Evolutionary conservation across 2,113 vertebrate genomes (phyloP).

Genomic region (Halcyon malimbica): DNA sequence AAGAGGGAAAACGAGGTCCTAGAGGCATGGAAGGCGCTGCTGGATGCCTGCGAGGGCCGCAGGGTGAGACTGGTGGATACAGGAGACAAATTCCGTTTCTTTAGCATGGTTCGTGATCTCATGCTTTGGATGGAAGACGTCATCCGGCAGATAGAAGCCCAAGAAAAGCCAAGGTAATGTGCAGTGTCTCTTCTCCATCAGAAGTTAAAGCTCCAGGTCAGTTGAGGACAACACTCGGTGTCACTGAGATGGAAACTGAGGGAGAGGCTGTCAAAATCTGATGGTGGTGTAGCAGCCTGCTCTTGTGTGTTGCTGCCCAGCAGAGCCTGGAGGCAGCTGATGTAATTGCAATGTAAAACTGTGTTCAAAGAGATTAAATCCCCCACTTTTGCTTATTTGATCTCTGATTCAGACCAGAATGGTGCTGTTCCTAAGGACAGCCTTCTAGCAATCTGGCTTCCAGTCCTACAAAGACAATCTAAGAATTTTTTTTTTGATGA

Average conservation of each 20-base stretch:
- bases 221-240: not conserved
- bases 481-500: not conserved
- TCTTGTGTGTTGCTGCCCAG: not conserved
- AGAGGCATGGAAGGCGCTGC: conserved; percentile 89
- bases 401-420: not conserved
- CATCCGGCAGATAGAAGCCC: conserved; percentile 94
- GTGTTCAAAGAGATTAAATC: not conserved
- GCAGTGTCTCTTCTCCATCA: not conserved
- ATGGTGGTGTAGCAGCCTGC: not conserved
- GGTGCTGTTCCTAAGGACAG: not conserved
- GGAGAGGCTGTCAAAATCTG: not conserved
- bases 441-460: not conserved
- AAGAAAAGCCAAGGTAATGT: conserved; percentile 92
- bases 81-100: conserved; percentile 96
- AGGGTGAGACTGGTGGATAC: conserved; percentile 88
- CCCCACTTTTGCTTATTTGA: not conserved
- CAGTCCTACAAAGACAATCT: not conserved
- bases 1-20: conserved; percentile 91
- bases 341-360: not conserved
- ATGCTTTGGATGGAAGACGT: conserved; percentile 99
- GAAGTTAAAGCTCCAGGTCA: not conserved
- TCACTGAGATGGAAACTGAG: not conserved
- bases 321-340: not conserved
- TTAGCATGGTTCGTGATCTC: conserved; percentile 95
- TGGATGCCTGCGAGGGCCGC: conserved; percentile 91